Conservation (phyloP, 1,140 invertebrate species). For the Saccostrea cuccullata region DNA sequence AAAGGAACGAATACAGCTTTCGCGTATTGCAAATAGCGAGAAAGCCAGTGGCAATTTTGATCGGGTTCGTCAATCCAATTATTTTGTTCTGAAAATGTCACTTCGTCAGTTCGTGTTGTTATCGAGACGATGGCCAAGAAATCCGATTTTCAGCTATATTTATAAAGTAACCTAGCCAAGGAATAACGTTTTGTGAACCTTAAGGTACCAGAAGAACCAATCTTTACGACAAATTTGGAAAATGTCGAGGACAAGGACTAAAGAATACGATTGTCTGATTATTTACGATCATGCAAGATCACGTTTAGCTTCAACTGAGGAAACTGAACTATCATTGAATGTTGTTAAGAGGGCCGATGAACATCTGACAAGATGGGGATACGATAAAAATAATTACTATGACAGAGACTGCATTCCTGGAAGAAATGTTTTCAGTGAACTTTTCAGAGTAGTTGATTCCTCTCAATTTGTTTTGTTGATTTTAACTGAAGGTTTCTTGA, state of each 20-base stretch:
- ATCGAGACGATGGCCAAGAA: too few relatives aligned
- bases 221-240: not conserved
- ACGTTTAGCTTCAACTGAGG: not conserved
- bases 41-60: too few relatives aligned
- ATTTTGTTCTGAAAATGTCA: too few relatives aligned
- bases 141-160: too few relatives aligned
- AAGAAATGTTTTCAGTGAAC: conserved; percentile 35
- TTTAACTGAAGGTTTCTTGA: conserved; percentile 6
- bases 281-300: conserved; percentile 28
- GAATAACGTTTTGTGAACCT: too few relatives aligned
- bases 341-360: not conserved
- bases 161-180: too few relatives aligned
- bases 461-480: conserved; percentile 12
- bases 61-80: too few relatives aligned
- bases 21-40: too few relatives aligned
- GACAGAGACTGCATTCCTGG: conserved; percentile 25
- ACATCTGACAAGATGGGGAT: not conserved
- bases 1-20: too few relatives aligned
- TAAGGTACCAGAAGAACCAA: too few relatives aligned
- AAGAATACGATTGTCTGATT: conserved; percentile 19
- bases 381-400: conserved; percentile 9
- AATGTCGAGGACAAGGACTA: not conserved
- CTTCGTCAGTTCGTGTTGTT: too few relatives aligned
- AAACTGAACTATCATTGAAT: not conserved
- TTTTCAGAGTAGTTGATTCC: conserved; percentile 1